phyloP scores from a whole-genome alignment of 2,888 invertebrate genomes.

The Caenorhabditis doughertyi region DNA sequence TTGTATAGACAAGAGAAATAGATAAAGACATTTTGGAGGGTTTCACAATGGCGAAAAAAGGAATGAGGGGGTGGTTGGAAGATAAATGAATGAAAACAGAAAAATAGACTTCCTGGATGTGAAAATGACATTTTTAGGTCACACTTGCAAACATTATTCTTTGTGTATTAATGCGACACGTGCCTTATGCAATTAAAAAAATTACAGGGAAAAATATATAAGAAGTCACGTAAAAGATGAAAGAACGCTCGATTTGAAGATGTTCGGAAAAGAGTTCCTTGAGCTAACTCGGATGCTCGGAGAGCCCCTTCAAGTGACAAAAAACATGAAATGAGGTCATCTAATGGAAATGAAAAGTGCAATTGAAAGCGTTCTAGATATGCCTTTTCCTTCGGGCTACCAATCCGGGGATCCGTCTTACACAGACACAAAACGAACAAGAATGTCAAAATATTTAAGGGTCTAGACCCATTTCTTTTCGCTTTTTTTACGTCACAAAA shows the following conservation, averaged over 20 bases:
- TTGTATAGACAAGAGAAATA: slow-evolving; percentile 37
- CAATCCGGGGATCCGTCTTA: background rate
- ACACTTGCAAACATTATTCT: slow-evolving; percentile 23
- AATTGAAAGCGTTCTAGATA: slow-evolving; percentile 15
- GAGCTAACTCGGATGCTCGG: no score
- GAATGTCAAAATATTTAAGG: slow-evolving; percentile 1
- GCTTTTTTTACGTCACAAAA: background rate
- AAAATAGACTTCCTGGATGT: slow-evolving; percentile 52
- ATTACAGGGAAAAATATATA: background rate
- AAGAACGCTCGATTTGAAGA: background rate
- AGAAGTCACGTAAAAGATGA: background rate
- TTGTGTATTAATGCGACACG: slow-evolving; percentile 7
- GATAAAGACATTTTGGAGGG: slow-evolving; percentile 29
- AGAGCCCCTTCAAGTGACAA: background rate
- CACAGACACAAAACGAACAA: slow-evolving; percentile 14
- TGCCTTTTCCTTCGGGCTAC: no score
- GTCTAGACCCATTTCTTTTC: slow-evolving; percentile 12
- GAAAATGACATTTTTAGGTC: slow-evolving; percentile 50
- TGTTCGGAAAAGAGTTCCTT: no score
- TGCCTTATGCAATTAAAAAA: background rate
- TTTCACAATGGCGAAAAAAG: background rate
- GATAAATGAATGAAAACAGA: slow-evolving; percentile 20
- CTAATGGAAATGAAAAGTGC: slow-evolving; percentile 20
- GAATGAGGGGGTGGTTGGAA: slow-evolving; percentile 25
- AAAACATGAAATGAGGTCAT: background rate